Evolutionary conservation across 2,888 invertebrate species (phyloP).

Genomic region (Agonopterix heracliana): DNA sequence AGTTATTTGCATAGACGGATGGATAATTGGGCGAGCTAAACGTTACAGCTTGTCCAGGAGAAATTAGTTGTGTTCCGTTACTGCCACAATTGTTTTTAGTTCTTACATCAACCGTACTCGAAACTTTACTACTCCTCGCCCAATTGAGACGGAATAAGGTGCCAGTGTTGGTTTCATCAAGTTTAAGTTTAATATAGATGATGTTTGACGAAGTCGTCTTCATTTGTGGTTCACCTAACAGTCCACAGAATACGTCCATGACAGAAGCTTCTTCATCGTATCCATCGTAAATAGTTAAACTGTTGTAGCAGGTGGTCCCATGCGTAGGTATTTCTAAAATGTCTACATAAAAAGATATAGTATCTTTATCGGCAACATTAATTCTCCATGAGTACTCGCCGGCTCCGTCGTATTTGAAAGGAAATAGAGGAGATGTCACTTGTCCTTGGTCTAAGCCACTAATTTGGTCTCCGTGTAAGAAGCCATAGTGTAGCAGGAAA

Average conservation of each 20-base stretch:
- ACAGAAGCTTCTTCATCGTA: constrained; percentile 78
- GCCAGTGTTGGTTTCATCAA: constrained; percentile 60
- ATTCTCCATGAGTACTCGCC: constrained; percentile 83
- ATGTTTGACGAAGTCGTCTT: constrained; percentile 78
- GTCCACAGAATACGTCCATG: constrained; percentile 76
- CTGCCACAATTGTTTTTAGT: constrained; percentile 47
- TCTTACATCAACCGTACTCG: constrained; percentile 8
- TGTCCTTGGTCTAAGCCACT: constrained; percentile 78
- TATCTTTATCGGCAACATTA: constrained; percentile 51
- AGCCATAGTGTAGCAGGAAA: constrained; percentile 84
- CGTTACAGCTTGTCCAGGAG: constrained; percentile 22
- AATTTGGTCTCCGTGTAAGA: constrained; percentile 82
- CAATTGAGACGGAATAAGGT: constrained; percentile 49
- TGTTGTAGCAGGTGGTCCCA: constrained; percentile 40
- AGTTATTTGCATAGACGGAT: constrained; percentile 74
- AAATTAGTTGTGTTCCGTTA: constrained; percentile 40
- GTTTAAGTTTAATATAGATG: constrained; percentile 73
- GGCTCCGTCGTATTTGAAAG: constrained; percentile 57
- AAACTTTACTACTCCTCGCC: constrained; percentile 28
- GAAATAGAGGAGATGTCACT: constrained; percentile 88
- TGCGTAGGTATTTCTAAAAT: constrained; percentile 45
- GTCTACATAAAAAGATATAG: constrained; percentile 36
- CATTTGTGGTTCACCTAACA: constrained; percentile 30
- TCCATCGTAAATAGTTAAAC: constrained; percentile 82
- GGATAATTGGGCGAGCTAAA: constrained; percentile 88